phyloP scores from a whole-genome alignment of 2,888 invertebrate species.

The Drosophila niveifrons region DNA sequence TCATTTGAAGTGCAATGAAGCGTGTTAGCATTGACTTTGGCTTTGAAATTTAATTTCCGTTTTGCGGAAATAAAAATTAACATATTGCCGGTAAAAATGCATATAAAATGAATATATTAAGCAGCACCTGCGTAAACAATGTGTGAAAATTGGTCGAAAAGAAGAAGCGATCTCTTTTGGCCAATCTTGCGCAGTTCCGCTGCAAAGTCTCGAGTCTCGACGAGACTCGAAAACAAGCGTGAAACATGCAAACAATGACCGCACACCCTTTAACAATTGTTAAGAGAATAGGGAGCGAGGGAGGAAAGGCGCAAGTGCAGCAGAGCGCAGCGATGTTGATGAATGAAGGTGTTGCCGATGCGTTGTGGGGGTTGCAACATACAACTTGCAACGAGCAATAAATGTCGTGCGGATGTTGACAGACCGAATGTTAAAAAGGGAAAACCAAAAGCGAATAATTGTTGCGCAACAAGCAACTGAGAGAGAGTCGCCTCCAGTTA shows the following conservation, averaged over 20 bases:
- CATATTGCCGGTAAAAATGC: slow-evolving; percentile 36
- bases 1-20: slow-evolving; percentile 34
- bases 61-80: slow-evolving; percentile 51
- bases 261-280: slow-evolving; percentile 41
- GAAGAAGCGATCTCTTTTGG: slow-evolving; percentile 50
- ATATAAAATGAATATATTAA: slow-evolving; percentile 43
- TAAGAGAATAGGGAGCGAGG: too few relatives aligned
- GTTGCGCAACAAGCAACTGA: slow-evolving; percentile 45
- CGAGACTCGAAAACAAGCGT: slow-evolving; percentile 50
- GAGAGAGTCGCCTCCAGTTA: slow-evolving; percentile 38
- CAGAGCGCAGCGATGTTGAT: slow-evolving; percentile 57
- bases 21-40: slow-evolving; percentile 21
- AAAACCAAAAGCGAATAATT: slow-evolving; percentile 52
- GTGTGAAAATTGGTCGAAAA: slow-evolving; percentile 70
- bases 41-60: slow-evolving; percentile 52
- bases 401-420: slow-evolving; percentile 28
- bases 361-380: slow-evolving; percentile 55
- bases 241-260: slow-evolving; percentile 28
- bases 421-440: slow-evolving; percentile 19
- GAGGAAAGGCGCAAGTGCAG: slow-evolving; percentile 38
- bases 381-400: slow-evolving; percentile 9
- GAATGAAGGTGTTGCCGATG: slow-evolving; percentile 46
- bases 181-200: slow-evolving; percentile 75
- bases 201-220: slow-evolving; percentile 34
- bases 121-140: slow-evolving; percentile 61